Evolutionary conservation across 2,113 vertebrate genomes (phyloP).

Genomic region (Parus major): DNA sequence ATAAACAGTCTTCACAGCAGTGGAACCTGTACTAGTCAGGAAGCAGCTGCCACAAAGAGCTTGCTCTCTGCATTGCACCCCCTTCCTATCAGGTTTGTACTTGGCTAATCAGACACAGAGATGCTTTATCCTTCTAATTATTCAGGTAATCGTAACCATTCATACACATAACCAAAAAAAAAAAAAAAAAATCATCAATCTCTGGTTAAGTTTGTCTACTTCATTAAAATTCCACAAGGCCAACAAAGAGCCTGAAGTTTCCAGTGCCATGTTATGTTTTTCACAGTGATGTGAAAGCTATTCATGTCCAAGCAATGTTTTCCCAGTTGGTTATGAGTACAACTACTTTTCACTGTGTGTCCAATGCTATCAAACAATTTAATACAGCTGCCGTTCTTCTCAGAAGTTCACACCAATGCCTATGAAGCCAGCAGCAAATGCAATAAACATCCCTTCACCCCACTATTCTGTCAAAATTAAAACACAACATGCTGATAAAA

Average conservation of each 20-base stretch:
- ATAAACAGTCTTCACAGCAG: neutral
- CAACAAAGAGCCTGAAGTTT: neutral
- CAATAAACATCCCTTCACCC: neutral
- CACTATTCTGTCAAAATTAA: neutral
- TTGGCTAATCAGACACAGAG: neutral
- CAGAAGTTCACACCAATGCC: neutral
- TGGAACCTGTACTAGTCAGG: neutral
- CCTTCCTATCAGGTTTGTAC: neutral
- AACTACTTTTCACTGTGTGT: neutral
- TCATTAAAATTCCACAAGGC: neutral
- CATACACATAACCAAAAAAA: neutral
- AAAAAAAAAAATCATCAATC: neutral
- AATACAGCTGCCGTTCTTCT: neutral
- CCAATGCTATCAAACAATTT: neutral
- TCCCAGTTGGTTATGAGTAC: neutral
- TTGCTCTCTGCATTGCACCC: neutral
- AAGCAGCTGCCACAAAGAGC: neutral
- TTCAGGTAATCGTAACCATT: neutral
- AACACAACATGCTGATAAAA: neutral
- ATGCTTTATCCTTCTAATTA: neutral
- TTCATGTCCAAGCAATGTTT: neutral
- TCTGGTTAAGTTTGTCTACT: neutral
- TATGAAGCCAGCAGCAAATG: neutral
- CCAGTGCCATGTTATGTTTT: too few relatives aligned
- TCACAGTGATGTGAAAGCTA: neutral